Evolutionary conservation across 2,113 vertebrate genomes (phyloP).

Genomic region (Raja brachyura): DNA sequence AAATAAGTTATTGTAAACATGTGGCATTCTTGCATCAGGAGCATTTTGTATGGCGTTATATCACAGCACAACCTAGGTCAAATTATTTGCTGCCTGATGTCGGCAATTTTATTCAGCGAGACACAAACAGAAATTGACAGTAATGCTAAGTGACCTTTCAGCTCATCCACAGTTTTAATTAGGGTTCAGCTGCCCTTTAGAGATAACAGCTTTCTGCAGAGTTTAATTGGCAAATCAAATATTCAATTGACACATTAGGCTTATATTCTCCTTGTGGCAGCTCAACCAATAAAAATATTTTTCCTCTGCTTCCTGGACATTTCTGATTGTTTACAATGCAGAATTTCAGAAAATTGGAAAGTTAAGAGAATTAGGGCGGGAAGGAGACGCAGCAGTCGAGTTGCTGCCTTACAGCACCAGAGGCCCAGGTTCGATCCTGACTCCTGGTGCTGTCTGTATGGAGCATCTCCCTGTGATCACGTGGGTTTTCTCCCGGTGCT

Average conservation of each 20-base stretch:
- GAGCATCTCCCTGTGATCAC: no score
- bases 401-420: no score
- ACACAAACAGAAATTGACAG: constrained; percentile 37
- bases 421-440: no score
- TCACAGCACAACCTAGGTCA: not conserved
- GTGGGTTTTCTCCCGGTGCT: no score
- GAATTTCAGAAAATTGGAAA: not conserved
- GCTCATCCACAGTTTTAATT: constrained; percentile 34
- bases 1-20: not conserved
- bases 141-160: constrained; percentile 35
- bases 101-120: constrained; percentile 6
- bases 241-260: constrained; percentile 31
- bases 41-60: not conserved
- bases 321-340: not conserved
- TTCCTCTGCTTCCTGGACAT: not conserved
- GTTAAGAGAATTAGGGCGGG: no score
- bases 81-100: not conserved
- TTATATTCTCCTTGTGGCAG: not conserved
- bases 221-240: constrained; percentile 35
- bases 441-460: no score
- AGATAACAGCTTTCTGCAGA: constrained; percentile 30
- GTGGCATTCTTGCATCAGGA: not conserved
- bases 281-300: not conserved
- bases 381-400: no score
- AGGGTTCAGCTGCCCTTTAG: constrained; percentile 25